phyloP scores from a whole-genome alignment of 1,140 invertebrate genomes.

The Euura lappo region DNA sequence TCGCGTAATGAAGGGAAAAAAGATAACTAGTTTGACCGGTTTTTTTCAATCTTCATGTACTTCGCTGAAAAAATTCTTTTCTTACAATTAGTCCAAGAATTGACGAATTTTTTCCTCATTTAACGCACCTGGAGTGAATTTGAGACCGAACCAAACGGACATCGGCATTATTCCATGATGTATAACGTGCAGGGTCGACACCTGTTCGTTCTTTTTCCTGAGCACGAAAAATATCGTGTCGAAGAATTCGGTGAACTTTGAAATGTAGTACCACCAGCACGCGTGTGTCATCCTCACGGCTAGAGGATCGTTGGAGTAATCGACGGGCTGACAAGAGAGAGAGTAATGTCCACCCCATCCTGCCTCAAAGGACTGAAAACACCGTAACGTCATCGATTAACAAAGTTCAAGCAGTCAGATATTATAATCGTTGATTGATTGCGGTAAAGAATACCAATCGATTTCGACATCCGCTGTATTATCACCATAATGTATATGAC shows the following conservation, averaged over 20 bases:
- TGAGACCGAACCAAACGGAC: constrained; percentile 92
- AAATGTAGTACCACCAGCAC: constrained; percentile 89
- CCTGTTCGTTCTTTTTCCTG: constrained; percentile 84
- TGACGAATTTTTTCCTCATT: no score
- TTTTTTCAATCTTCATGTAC: no score
- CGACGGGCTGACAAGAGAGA: constrained; percentile 89
- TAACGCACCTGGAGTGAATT: constrained; percentile 81
- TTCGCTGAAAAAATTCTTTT: no score
- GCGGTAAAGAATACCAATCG: no score
- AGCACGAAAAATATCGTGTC: constrained; percentile 90
- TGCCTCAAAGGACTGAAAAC: constrained; percentile 64
- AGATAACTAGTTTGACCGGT: no score
- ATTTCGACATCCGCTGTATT: no score
- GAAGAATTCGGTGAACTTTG: constrained; percentile 86
- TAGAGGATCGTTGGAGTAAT: constrained; percentile 78
- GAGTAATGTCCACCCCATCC: constrained; percentile 82
- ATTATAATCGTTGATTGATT: no score
- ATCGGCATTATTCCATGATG: constrained; percentile 93
- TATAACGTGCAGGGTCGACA: constrained; percentile 87
- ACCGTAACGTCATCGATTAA: background rate
- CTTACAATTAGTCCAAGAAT: no score
- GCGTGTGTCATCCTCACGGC: constrained; percentile 81
- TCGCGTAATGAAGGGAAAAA: no score
- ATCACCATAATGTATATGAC: background rate
- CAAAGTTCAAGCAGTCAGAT: no score